Base-by-base conservation (phyloP, 2,888 invertebrate genomes). In the Xylota segnis region DNA sequence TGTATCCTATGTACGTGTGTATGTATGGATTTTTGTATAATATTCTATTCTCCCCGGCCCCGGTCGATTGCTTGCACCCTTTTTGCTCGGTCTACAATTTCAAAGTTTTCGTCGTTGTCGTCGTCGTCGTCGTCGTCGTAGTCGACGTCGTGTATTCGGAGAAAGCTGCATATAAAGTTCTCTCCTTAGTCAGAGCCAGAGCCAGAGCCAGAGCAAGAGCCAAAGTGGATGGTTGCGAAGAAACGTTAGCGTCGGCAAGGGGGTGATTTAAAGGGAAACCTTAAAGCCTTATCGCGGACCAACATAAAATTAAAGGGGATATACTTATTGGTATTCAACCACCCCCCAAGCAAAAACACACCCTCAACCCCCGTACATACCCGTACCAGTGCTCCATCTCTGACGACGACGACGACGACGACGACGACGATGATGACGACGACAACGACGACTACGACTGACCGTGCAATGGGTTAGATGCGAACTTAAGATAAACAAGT, bases 381-480 rank as follows among this genome's bases (percentile, higher is more conserved):
- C 27, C 45, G 16, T 58, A n/a, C 68, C 54, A n/a, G 9, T 59
- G 6, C 18, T 12, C 63, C 52, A 56, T 43, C 14, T 43, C 43
- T 43, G 43, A 40, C 71, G 29, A 75, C 81, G 84, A 86, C 68
- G 81, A 86, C 84, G 34, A 34, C 34, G 34, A 34, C 70, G 29
- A 75, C 81, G 84, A 86, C 68, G 86, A 86, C 86, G n/a, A n/a
- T 43, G 43, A 40, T 66, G 29, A 75, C 81, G 84, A 86, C 68
- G 81, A 86, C 84, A 5, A 34, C 34, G 34, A 34, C 70, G 29
- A 75, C 81, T 81, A 86, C 68, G 86, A 86, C 86, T 86, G 86
- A 86, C 86, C 86, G 86, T 86, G 86, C 86, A 86, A 86, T 86
- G 86, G 86, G 86, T 86, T 86, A 86, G 86, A 86, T 86, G 86